Conservation (phyloP, 2,113 vertebrate genomes). For the Charina bottae region DNA sequence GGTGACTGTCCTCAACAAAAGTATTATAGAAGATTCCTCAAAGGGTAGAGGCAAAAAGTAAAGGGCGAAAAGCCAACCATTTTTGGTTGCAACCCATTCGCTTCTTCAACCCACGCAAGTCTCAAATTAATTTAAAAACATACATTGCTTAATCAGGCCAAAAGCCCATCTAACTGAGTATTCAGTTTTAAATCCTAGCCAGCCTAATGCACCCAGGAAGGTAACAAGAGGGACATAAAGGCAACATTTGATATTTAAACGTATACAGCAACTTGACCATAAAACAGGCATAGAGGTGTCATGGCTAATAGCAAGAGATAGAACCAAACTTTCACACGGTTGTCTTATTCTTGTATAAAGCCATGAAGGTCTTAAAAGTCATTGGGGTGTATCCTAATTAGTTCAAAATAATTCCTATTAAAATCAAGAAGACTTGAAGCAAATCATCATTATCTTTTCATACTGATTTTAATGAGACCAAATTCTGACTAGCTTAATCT, state of each 20-base stretch:
- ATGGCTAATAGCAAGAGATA: background rate
- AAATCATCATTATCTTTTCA: background rate
- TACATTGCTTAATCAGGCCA: background rate
- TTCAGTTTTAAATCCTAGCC: background rate
- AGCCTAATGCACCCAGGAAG: background rate
- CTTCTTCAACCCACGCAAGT: background rate
- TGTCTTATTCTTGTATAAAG: background rate
- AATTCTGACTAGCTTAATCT: background rate
- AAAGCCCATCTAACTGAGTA: background rate
- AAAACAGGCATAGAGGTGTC: background rate
- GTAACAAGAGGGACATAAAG: background rate
- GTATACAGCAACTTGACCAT: background rate
- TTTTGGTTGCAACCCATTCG: background rate
- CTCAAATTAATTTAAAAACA: background rate
- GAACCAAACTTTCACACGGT: background rate
- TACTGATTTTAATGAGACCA: background rate
- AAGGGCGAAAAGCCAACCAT: background rate
- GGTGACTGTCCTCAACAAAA: background rate
- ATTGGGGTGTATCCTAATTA: background rate
- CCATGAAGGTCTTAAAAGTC: background rate
- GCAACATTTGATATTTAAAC: background rate
- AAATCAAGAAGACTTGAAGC: background rate
- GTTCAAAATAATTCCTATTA: background rate
- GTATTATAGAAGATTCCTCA: background rate
- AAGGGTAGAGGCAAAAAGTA: background rate